phyloP scores from a whole-genome alignment of 2,797 vertebrate genomes.

The Phalloptychus januarius region DNA sequence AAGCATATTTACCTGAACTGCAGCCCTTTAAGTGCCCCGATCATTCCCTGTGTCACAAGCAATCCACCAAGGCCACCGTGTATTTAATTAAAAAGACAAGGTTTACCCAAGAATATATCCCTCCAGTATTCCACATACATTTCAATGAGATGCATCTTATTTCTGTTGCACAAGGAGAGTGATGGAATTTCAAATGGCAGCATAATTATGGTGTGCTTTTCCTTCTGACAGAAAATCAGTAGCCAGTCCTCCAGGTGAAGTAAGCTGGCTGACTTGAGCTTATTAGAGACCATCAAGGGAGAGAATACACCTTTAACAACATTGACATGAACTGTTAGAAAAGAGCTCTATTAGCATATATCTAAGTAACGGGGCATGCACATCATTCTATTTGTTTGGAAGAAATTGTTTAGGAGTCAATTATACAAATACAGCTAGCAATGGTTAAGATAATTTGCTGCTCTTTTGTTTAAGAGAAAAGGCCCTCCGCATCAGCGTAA shows the following conservation, averaged over 20 bases:
- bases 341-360: constrained; percentile 59
- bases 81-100: constrained; percentile 83
- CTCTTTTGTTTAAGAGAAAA: neutral
- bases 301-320: constrained; percentile 74
- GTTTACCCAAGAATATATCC: constrained; percentile 74
- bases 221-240: constrained; percentile 81
- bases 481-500: neutral
- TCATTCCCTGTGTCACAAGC: constrained; percentile 78
- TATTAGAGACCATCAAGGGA: constrained; percentile 76
- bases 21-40: constrained; percentile 75
- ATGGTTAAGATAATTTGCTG: neutral
- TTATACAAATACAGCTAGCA: constrained; percentile 35
- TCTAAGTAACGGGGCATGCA: constrained; percentile 33
- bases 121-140: constrained; percentile 72
- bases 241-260: constrained; percentile 75
- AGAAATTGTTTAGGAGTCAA: constrained; percentile 57
- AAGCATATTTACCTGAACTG: constrained; percentile 73
- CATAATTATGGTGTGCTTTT: constrained; percentile 79
- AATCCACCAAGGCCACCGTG: constrained; percentile 75
- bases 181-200: constrained; percentile 81
- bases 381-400: constrained; percentile 39
- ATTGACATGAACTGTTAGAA: constrained; percentile 49
- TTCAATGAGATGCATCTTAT: constrained; percentile 78
- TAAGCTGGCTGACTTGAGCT: constrained; percentile 71
- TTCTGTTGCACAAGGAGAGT: constrained; percentile 65